Conservation (phyloP, 2,113 vertebrate species). For the Corythornis cristatus region DNA sequence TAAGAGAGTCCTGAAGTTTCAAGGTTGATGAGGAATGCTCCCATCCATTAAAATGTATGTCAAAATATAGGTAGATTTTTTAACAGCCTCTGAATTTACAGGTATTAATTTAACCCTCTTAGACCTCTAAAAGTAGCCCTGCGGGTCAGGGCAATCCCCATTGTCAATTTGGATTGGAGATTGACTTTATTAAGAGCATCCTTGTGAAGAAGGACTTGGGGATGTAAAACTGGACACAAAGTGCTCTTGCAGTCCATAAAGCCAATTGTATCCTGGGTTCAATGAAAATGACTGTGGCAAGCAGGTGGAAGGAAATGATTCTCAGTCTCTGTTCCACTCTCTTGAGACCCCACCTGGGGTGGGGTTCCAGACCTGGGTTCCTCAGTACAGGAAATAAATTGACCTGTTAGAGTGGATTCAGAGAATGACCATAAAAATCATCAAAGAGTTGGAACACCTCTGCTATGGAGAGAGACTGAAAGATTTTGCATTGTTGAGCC, state of each 20-base stretch:
- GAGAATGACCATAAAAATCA: not conserved
- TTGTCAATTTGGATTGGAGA: accelerated
- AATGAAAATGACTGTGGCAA: not conserved
- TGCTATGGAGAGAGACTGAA: not conserved
- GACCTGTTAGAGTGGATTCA: not conserved
- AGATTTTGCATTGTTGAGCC: not conserved
- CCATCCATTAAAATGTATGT: not conserved
- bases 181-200: accelerated
- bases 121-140: not conserved
- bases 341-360: not conserved
- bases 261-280: not conserved
- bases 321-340: not conserved
- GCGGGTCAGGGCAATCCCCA: not conserved
- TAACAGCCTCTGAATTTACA: not conserved
- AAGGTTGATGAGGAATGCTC: not conserved
- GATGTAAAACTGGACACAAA: not conserved
- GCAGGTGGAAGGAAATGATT: accelerated
- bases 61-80: not conserved
- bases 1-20: not conserved
- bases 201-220: not conserved
- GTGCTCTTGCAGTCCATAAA: not conserved
- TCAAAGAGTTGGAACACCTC: not conserved
- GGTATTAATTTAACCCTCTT: not conserved
- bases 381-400: not conserved
- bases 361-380: not conserved